Percentiles rank a stretch among this genome's conserved stretches.
Evolutionary conservation across 2,888 invertebrate genomes (phyloP).

Genomic region (Andrena bicolor): DNA sequence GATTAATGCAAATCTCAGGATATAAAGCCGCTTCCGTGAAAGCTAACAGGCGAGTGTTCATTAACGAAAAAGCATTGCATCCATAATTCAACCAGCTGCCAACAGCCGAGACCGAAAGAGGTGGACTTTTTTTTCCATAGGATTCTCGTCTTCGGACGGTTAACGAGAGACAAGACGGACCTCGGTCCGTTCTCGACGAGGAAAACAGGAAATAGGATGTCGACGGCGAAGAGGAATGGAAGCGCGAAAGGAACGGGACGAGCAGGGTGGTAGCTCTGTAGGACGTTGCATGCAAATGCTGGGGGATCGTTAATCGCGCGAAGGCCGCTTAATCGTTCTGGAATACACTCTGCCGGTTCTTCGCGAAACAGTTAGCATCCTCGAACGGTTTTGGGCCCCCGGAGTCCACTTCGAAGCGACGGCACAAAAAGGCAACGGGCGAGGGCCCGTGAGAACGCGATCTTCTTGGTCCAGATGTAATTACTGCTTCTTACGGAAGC

Average conservation of each 20-base stretch:
- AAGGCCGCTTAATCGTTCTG: slow-evolving; percentile 10
- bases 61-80: slow-evolving; percentile 40
- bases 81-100: slow-evolving; percentile 32
- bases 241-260: slow-evolving; percentile 1
- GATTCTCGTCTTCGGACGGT: neutral
- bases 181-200: neutral
- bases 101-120: neutral
- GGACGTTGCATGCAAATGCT: slow-evolving; percentile 35
- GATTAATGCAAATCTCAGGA: slow-evolving; percentile 24
- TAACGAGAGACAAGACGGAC: slow-evolving; percentile 23
- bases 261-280: too few species aligned
- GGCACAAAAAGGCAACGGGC: neutral
- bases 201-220: slow-evolving; percentile 22
- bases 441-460: neutral
- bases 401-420: neutral
- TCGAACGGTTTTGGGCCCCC: neutral
- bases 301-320: slow-evolving; percentile 28
- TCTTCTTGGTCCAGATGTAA: slow-evolving; percentile 24
- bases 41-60: slow-evolving; percentile 11
- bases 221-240: slow-evolving; percentile 31
- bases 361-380: slow-evolving; percentile 19
- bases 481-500: slow-evolving; percentile 29
- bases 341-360: neutral
- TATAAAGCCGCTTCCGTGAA: neutral
- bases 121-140: slow-evolving; percentile 4